phyloP scores from a whole-genome alignment of 2,113 vertebrate species.

The Madoqua kirkii region DNA sequence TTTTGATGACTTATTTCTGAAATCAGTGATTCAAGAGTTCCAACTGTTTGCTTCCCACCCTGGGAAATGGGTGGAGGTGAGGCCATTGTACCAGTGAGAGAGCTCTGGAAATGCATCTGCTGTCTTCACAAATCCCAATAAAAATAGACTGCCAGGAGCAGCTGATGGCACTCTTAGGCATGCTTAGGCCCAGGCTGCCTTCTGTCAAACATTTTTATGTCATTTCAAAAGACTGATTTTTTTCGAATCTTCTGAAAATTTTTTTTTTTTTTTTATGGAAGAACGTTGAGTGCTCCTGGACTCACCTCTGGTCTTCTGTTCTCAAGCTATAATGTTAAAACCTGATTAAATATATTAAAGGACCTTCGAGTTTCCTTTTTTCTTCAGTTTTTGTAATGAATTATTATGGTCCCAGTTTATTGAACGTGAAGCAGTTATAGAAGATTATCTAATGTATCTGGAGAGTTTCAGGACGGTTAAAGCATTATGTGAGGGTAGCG shows the following conservation, averaged over 20 bases:
- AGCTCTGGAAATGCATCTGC: conserved; percentile 53
- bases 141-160: conserved; percentile 51
- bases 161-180: conserved; percentile 47
- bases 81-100: neutral
- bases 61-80: conserved; percentile 17
- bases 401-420: neutral
- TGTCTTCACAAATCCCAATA: conserved; percentile 47
- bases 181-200: conserved; percentile 14
- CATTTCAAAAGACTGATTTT: conserved; percentile 45
- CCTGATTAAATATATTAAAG: neutral
- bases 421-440: neutral
- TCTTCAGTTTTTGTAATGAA: neutral
- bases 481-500: neutral
- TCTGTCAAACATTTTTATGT: conserved; percentile 42
- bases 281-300: neutral
- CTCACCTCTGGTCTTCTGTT: neutral
- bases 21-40: conserved; percentile 40
- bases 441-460: neutral
- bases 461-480: neutral
- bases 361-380: neutral
- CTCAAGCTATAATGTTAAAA: neutral
- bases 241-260: neutral
- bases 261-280: neutral
- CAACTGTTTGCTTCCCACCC: conserved; percentile 11
- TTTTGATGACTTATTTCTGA: conserved; percentile 49